Base-by-base conservation (phyloP, 2,888 invertebrate species). In the Mesorhabditis sp. region DNA sequence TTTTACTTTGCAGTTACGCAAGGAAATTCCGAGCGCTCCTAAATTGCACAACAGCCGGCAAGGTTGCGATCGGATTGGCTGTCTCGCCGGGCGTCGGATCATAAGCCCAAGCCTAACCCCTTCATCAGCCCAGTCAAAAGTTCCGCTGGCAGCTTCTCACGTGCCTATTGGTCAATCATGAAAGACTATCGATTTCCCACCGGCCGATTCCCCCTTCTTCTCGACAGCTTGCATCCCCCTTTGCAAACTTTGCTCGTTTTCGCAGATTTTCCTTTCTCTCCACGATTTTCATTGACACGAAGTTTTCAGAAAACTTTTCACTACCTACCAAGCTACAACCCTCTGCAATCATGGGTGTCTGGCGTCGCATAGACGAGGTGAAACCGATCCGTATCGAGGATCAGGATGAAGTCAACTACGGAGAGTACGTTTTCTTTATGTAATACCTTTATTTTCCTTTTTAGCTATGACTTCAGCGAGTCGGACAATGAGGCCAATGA, bases 341-440 rank as follows among this genome's bases (percentile, higher is more conserved):
- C 2, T 42, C 43, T 68, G 15, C 63, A 69, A 70, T 67, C 67
- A 79, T 79, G 79, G 79, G 77, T 58, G 73, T 79, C 10, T 69
- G 72, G 65, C 74, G 79, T 62, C 74, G 74, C 67, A 65, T 67
- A 62, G 67, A 68, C 10, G 76, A 75, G 45, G 42, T 70, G 4
- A 70, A 70, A 43, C 76, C 79, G 45, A 72, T 77, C 67, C 80
- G 80, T 41, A 72, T 83, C 62, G 79, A 82, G 68, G 80, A 83
- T 28, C 62, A 28, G 13, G 77, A 71, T 43, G 73, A 71, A 4
- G 72, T 78, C 70, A 75, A 77, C 64, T 83, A 82, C 72, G 75
- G 72, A 13, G 80, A 84, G 83, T 83, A 65, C 68, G 76, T 70
- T 45, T 70, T 15, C 10, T 45, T 68, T n/a, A 50, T 45, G 44